Evolutionary conservation across 2,888 invertebrate species (phyloP).

Genomic region (Dicranocentrus wangi): DNA sequence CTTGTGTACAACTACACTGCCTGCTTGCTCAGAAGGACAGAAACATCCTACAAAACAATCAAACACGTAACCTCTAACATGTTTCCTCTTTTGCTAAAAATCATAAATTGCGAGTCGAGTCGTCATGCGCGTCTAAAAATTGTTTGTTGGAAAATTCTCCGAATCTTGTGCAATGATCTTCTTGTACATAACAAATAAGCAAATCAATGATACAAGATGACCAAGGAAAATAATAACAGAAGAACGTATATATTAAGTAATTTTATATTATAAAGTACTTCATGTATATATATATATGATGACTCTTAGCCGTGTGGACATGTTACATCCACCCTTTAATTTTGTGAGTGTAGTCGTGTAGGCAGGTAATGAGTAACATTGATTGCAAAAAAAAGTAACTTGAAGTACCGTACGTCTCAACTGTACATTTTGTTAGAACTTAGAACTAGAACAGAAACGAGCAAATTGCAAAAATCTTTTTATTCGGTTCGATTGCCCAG

Average conservation of each 20-base stretch:
- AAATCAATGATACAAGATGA: too few species aligned
- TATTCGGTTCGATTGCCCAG: neutral
- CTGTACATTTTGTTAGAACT: slow-evolving; percentile 15
- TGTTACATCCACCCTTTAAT: too few species aligned
- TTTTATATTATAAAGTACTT: neutral
- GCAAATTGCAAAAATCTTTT: neutral
- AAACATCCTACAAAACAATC: too few species aligned
- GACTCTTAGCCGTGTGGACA: neutral
- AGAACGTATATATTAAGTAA: neutral
- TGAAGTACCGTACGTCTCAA: slow-evolving; percentile 38
- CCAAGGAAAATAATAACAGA: neutral
- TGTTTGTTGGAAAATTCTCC: too few species aligned
- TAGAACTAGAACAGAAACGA: neutral
- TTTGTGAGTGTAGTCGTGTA: neutral
- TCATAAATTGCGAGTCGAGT: too few species aligned
- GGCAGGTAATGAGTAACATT: neutral
- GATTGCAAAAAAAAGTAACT: slow-evolving; percentile 30
- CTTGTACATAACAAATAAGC: too few species aligned
- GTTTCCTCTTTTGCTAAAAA: too few species aligned
- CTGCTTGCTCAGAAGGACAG: too few species aligned
- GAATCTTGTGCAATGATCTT: too few species aligned
- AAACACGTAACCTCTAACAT: too few species aligned
- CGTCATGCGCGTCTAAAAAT: too few species aligned
- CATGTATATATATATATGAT: neutral
- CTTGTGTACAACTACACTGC: too few species aligned